phyloP scores from a whole-genome alignment of 2,888 invertebrate species.

The Sarcophaga subvicina region DNA sequence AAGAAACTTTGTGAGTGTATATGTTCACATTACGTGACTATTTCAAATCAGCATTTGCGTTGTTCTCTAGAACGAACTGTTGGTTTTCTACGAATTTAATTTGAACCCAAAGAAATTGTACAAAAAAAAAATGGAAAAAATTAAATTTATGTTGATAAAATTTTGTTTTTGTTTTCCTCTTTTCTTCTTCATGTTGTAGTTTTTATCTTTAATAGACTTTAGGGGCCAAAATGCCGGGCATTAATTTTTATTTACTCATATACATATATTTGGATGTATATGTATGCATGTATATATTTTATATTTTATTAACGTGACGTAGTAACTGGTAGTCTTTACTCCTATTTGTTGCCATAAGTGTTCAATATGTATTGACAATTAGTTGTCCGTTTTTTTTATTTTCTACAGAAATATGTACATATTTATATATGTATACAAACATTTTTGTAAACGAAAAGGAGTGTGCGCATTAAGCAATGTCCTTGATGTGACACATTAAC shows the following conservation, averaged over 20 bases:
- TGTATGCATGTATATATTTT: too few species aligned
- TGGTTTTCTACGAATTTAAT: too few species aligned
- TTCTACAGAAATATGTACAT: not conserved
- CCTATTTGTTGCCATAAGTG: not conserved
- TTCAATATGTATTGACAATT: not conserved
- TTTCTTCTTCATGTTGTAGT: not conserved
- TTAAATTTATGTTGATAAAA: conserved; percentile 2
- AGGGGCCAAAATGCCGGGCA: conserved; percentile 49
- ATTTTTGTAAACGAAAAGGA: conserved; percentile 15
- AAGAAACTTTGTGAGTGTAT: not conserved
- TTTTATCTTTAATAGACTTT: conserved; percentile 8
- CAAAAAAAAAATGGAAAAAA: too few species aligned
- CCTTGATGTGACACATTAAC: conserved; percentile 68
- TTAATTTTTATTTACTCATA: conserved; percentile 5
- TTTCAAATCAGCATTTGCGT: not conserved
- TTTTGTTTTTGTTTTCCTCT: conserved; percentile 4
- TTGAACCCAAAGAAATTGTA: too few species aligned
- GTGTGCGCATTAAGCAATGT: conserved; percentile 65
- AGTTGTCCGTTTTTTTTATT: not conserved
- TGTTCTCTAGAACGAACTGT: too few species aligned
- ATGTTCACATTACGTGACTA: conserved; percentile 6
- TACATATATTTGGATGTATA: not conserved
- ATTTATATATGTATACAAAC: conserved; percentile 5
- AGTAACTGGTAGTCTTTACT: conserved; percentile 15
- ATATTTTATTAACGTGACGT: conserved; percentile 44